Evolutionary conservation across 2,888 invertebrate genomes (phyloP).

Genomic region (Leptothorax acervorum): DNA sequence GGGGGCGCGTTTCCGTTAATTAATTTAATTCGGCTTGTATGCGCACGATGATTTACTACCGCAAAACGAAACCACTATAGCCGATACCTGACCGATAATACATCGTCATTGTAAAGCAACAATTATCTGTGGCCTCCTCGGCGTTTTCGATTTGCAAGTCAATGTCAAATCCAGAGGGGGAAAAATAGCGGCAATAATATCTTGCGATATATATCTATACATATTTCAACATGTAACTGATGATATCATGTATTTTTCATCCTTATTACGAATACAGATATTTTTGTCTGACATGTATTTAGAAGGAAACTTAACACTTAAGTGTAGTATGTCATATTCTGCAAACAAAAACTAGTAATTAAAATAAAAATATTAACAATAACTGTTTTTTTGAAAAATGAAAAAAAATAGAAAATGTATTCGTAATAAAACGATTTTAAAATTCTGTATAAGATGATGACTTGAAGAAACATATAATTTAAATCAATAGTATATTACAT

Average conservation of each 20-base stretch:
- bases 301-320: not conserved
- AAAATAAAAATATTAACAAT: not conserved
- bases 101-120: conserved; percentile 7
- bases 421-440: not conserved
- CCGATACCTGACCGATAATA: conserved; percentile 13
- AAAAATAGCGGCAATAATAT: not conserved
- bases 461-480: not conserved
- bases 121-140: conserved; percentile 7
- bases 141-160: conserved; percentile 11
- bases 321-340: not conserved
- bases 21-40: conserved; percentile 61
- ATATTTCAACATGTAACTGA: not conserved
- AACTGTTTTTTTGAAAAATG: too few relatives aligned
- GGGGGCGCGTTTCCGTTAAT: conserved; percentile 67
- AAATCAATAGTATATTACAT: not conserved
- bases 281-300: not conserved
- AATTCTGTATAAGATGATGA: not conserved
- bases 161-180: not conserved
- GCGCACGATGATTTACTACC: conserved; percentile 54
- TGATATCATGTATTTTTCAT: not conserved
- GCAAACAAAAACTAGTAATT: not conserved
- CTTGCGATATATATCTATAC: not conserved
- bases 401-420: not conserved
- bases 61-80: conserved; percentile 22
- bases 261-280: not conserved